A percentile compares a stretch with the other conserved stretches of the same genome.
Evolutionary conservation across 2,113 vertebrate genomes (phyloP).

Genomic region (Boulengeromyrus knoepffleri): DNA sequence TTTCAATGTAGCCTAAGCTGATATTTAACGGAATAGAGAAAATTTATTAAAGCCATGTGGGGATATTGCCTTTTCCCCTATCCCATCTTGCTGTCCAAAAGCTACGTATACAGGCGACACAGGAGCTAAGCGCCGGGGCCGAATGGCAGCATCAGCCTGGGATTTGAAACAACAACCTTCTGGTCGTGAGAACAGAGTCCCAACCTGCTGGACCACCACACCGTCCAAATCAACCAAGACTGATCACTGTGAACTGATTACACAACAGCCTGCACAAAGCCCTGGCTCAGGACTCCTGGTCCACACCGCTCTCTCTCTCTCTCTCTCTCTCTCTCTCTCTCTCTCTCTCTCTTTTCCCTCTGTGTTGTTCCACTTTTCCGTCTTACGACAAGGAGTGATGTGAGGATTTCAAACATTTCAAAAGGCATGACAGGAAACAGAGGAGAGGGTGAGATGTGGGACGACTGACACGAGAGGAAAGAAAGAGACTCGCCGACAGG

Average conservation of each 20-base stretch:
- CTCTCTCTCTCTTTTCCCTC: slow-evolving; percentile 12
- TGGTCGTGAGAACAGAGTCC: neutral
- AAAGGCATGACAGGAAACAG: neutral
- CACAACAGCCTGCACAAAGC: neutral
- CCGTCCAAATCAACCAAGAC: neutral
- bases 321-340: neutral
- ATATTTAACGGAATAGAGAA: neutral
- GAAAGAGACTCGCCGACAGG: neutral
- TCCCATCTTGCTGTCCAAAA: neutral
- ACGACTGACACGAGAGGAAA: neutral
- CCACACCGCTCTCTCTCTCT: neutral
- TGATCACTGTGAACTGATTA: neutral
- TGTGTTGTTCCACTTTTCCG: slow-evolving; percentile 10
- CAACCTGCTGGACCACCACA: neutral
- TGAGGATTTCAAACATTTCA: neutral
- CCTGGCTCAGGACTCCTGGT: neutral
- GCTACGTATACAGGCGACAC: neutral
- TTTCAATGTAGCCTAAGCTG: neutral
- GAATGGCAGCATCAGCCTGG: neutral
- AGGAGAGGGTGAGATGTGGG: neutral
- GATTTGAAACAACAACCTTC: neutral
- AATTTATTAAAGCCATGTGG: neutral
- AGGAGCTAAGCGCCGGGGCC: neutral
- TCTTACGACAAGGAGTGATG: neutral
- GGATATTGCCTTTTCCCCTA: neutral